Evolutionary conservation across 2,888 invertebrate genomes (phyloP), one percentile per base, ranked within the genome.

Genomic region (Rhaphigaster nebulosa): DNA sequence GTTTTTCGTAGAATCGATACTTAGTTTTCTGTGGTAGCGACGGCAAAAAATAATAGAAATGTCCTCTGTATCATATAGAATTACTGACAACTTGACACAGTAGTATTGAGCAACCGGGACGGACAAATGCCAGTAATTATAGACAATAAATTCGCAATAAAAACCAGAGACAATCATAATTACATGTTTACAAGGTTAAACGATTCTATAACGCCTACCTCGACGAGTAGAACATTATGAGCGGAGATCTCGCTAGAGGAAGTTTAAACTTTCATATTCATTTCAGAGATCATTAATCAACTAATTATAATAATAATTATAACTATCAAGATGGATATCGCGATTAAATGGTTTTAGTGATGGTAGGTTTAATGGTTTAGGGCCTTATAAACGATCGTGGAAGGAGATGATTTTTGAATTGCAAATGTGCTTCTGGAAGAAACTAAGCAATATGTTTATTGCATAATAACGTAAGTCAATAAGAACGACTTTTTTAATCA

Each of bases 221-320:
- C 8, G 8, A 0, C 2, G 10, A 0, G 15, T 34, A 6, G 4
- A 12, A 65, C 15, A 18, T 29, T 60, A n/a, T 60, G 54, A 54
- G 54, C 54, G 23, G 60, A 13, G n/a, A n/a, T 60, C 26, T 60
- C 60, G 8, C 60, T 29, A 5, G 34, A 29, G 29, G 65, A 20
- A 38, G 8, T 76, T 20, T 76, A 5, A 10, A 38, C 70, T 76
- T 38, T 76, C 70, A 38, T 10, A 23, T 38, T 76, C 34, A 76
- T 76, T 76, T 76, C 38, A 76, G 8, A 38, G 70, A 6, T 38
- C 70, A 76, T 76, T 76, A 76, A 76, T 76, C 38, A 26, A 6
- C 20, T 76, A 76, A 76, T 76, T 76, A 76, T 76, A 76, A 38
- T 34, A 70, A 34, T 15, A 70, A 70, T 70, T 34, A 70, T 70